Base-by-base conservation (phyloP, 2,113 vertebrate genomes). In the Myanophis thanlyinensis region DNA sequence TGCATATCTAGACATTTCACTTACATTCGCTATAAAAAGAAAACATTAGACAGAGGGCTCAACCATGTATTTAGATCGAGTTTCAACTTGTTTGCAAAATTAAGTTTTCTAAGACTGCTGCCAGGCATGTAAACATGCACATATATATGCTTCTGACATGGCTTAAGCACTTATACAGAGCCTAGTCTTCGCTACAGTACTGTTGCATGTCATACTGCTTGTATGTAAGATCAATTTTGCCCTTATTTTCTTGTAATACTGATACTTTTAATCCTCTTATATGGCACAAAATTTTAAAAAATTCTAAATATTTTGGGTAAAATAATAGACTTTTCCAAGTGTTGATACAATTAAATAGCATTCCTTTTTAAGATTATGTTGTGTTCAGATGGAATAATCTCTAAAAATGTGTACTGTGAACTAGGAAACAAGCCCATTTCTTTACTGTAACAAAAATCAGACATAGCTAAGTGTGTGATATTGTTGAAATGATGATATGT, bases 181-280 rank as follows among this genome's bases (percentile, higher is more conserved):
- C 90, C 56, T 90, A 46, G 59, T 87, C 88, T 93, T 27, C 85
- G 40, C 46, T 49, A 30, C 22, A 30, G 23, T 46, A 88, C 11
- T 54, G 40, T 49, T 84, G 49, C 46, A 56, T 46, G 27, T 56
- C 62, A 49, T 53, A 90, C 62, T 91, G n/a, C 46, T 48, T 91
- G 62, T 91, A 59, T 87, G 46, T 25, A 85, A 91, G 52, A n/a
- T 93, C 46, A 80, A 56, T 87, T 87, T 85, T 93, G 51, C 67
- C n/a, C 40, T 88, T 2, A 54, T 88, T 91, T 62, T 92, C 67
- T 48, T 84, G 89, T 88, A 88, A 88, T 88, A 84, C 47, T 80
- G 89, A n/a, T 73, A 54, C 88, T 93, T 73, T 90, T 88, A 73
- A 90, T 91, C 44, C 40, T 91, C n/a, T 44, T 35, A 49, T 46